Evolutionary conservation across 2,113 vertebrate genomes (phyloP).

Genomic region (Peromyscus leucopus): DNA sequence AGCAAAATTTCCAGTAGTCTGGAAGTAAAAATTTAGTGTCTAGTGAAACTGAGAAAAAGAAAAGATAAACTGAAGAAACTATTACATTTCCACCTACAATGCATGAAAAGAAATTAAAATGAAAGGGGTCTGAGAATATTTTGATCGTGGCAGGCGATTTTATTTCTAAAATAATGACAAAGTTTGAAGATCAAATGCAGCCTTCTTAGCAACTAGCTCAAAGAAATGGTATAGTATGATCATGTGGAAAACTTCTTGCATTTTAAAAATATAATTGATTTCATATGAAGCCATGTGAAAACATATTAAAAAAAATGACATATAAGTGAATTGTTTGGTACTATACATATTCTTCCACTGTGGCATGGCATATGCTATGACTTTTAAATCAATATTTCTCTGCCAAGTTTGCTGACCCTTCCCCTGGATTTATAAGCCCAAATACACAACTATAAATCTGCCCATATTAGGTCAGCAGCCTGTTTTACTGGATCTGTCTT

Average conservation of each 20-base stretch:
- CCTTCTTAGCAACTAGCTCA: neutral
- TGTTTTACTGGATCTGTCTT: slow-evolving; percentile 78
- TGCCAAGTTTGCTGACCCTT: slow-evolving; percentile 73
- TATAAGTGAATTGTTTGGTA: neutral
- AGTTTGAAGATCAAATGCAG: neutral
- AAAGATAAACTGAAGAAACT: neutral
- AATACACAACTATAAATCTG: slow-evolving; percentile 77
- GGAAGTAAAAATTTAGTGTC: neutral
- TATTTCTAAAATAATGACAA: neutral
- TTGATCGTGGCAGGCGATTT: neutral
- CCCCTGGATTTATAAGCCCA: slow-evolving; percentile 72
- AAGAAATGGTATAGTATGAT: neutral
- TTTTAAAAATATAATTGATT: slow-evolving; percentile 50
- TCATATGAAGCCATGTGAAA: neutral
- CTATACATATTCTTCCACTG: neutral
- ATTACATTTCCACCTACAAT: neutral
- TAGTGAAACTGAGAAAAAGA: neutral
- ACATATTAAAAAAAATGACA: neutral
- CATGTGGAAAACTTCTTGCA: neutral
- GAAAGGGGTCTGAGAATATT: neutral
- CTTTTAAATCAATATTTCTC: slow-evolving; percentile 55
- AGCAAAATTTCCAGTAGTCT: neutral
- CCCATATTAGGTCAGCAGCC: slow-evolving; percentile 74
- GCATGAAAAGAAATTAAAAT: neutral
- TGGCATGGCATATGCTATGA: slow-evolving; percentile 60